Evolutionary conservation across 1,140 invertebrate genomes (phyloP).

Genomic region (Orussus abietinus): DNA sequence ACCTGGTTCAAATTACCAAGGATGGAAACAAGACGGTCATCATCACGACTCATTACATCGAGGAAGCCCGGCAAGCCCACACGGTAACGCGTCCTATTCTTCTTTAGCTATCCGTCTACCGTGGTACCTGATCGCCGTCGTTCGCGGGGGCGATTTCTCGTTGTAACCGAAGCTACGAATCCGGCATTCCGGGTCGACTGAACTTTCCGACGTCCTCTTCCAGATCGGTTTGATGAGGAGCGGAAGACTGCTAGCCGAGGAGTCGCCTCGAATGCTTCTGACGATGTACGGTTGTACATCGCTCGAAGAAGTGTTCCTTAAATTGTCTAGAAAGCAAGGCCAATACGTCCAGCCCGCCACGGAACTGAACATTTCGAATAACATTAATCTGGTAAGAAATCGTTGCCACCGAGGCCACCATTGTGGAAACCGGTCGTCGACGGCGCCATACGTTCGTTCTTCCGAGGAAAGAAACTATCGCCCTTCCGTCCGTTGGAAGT

Average conservation of each 20-base stretch:
- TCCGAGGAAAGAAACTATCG: too few relatives aligned
- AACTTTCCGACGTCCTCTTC: too few relatives aligned
- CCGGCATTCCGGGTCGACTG: too few relatives aligned
- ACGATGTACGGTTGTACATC: slow-evolving; percentile 78
- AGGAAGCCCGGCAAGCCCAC: slow-evolving; percentile 85
- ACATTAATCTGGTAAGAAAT: slow-evolving; percentile 64
- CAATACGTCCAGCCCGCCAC: slow-evolving; percentile 54
- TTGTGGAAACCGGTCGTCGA: too few relatives aligned
- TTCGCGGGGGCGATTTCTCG: too few relatives aligned
- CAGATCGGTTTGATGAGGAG: slow-evolving; percentile 93
- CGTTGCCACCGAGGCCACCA: slow-evolving; percentile 1
- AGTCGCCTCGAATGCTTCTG: slow-evolving; percentile 81
- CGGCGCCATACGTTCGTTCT: too few relatives aligned
- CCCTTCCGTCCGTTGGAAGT: too few relatives aligned
- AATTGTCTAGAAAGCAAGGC: slow-evolving; percentile 69
- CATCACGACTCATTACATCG: slow-evolving; percentile 92
- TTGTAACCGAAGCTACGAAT: too few relatives aligned
- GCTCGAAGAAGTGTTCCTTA: slow-evolving; percentile 91
- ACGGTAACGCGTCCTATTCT: too few relatives aligned
- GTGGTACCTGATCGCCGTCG: too few relatives aligned
- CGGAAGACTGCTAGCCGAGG: slow-evolving; percentile 86
- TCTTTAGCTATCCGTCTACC: too few relatives aligned
- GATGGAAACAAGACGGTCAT: slow-evolving; percentile 84
- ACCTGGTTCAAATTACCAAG: slow-evolving; percentile 79
- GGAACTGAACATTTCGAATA: slow-evolving; percentile 70